A percentile compares a stretch with the other conserved stretches of the same genome.
Conservation (phyloP, 2,888 invertebrate species). For the Drosophila rubida region DNA sequence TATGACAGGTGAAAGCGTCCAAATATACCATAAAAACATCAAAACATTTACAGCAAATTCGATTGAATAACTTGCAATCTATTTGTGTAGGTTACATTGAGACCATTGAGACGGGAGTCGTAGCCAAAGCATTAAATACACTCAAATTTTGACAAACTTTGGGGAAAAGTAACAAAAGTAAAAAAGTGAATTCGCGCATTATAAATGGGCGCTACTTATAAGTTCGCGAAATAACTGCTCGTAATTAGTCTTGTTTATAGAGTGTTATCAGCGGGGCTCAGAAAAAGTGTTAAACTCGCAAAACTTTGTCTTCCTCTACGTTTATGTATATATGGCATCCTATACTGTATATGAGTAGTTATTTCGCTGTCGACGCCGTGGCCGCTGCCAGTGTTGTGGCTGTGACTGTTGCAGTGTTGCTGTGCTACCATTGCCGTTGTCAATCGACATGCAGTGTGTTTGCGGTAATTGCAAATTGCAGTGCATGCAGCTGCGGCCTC, state of each 20-base stretch:
- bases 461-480: slow-evolving; percentile 79
- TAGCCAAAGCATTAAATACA: too few relatives aligned
- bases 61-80: too few relatives aligned
- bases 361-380: slow-evolving; percentile 28
- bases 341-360: neutral
- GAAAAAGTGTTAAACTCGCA: slow-evolving; percentile 68
- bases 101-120: too few relatives aligned
- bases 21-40: too few relatives aligned
- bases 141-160: too few relatives aligned
- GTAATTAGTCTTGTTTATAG: neutral
- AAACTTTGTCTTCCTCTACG: slow-evolving; percentile 51
- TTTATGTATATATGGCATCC: too few relatives aligned
- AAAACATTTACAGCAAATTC: too few relatives aligned
- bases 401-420: slow-evolving; percentile 26
- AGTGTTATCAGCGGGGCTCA: slow-evolving; percentile 63
- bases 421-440: slow-evolving; percentile 13
- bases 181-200: neutral
- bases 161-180: too few relatives aligned
- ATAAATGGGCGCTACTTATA: neutral
- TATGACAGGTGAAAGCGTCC: too few relatives aligned
- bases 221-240: neutral
- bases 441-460: slow-evolving; percentile 61
- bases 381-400: neutral
- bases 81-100: too few relatives aligned
- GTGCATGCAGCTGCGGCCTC: slow-evolving; percentile 64